These are phyloP conservation scores for Ophion costatus DNA, from an alignment of 2,888 invertebrate genomes.

Conservation along the genomic window DNA sequence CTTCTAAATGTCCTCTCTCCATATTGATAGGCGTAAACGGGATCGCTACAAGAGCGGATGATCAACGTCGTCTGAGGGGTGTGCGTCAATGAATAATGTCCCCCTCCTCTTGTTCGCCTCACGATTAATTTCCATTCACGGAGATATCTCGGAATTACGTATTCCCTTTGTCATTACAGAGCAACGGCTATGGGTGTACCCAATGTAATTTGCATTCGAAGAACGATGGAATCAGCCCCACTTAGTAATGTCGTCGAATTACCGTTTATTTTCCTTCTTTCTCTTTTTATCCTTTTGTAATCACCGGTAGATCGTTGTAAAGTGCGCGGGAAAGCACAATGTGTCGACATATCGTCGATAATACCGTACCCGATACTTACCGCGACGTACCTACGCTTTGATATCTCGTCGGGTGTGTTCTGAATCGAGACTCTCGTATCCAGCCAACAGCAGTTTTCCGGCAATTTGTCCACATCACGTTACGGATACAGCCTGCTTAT, in stretches of 20 bases:
- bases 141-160: slow-evolving; percentile 28
- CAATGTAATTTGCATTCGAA: slow-evolving; percentile 33
- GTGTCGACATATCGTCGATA: slow-evolving; percentile 11
- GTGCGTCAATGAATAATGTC: slow-evolving; percentile 46
- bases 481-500: neutral
- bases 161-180: slow-evolving; percentile 48
- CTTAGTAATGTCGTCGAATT: slow-evolving; percentile 5
- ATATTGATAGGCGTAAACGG: too few species aligned
- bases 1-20: too few species aligned
- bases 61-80: neutral
- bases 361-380: slow-evolving; percentile 1
- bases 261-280: neutral
- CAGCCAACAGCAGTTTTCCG: slow-evolving; percentile 2
- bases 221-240: slow-evolving; percentile 6
- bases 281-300: neutral
- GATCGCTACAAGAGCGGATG: too few species aligned
- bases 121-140: slow-evolving; percentile 41
- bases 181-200: slow-evolving; percentile 18
- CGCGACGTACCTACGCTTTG: too few species aligned
- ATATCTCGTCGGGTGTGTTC: neutral
- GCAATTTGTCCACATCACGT: neutral
- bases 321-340: slow-evolving; percentile 7
- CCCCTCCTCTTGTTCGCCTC: neutral
- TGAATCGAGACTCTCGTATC: neutral
- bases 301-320: neutral